Percentiles rank a stretch among this genome's conserved stretches.
phyloP scores from a whole-genome alignment of 2,113 vertebrate species.

The Petromus typicus region DNA sequence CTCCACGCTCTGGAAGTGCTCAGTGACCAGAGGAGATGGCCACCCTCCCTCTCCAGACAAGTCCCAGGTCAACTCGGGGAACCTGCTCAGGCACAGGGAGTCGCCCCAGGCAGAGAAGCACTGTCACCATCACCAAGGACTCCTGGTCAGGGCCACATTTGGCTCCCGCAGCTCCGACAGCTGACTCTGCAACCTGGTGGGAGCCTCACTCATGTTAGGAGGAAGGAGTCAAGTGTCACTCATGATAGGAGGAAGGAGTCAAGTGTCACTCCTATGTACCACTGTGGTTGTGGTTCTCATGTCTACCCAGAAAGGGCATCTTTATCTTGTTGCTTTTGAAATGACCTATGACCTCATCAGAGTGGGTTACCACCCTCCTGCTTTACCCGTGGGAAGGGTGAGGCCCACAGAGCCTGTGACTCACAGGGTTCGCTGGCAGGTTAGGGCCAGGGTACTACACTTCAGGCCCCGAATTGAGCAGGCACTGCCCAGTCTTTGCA shows the following conservation, averaged over 20 bases:
- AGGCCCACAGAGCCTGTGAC: neutral
- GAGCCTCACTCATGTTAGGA: neutral
- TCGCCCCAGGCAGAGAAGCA: neutral
- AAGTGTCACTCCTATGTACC: too few species aligned
- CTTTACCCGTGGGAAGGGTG: neutral
- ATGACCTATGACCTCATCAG: neutral
- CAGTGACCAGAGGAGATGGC: constrained; percentile 55
- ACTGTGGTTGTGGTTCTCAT: neutral
- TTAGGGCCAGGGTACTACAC: neutral
- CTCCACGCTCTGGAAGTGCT: constrained; percentile 73
- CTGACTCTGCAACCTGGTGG: neutral
- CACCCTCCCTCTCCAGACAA: constrained; percentile 67
- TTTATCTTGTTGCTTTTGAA: neutral
- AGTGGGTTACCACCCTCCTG: fast-evolving
- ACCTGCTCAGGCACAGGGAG: neutral
- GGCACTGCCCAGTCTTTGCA: neutral
- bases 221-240: neutral
- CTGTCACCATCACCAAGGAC: constrained; percentile 25
- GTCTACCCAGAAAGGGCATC: fast-evolving
- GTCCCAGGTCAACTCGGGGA: constrained; percentile 64
- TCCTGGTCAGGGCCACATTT: neutral
- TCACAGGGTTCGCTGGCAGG: too few species aligned
- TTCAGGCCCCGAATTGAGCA: neutral
- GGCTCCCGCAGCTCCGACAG: fast-evolving
- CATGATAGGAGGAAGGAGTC: too few species aligned